A percentile compares a stretch with the other conserved stretches of the same genome.
Evolutionary conservation across 2,888 invertebrate species (phyloP).

Genomic region (Synanthedon andrenaeformis): DNA sequence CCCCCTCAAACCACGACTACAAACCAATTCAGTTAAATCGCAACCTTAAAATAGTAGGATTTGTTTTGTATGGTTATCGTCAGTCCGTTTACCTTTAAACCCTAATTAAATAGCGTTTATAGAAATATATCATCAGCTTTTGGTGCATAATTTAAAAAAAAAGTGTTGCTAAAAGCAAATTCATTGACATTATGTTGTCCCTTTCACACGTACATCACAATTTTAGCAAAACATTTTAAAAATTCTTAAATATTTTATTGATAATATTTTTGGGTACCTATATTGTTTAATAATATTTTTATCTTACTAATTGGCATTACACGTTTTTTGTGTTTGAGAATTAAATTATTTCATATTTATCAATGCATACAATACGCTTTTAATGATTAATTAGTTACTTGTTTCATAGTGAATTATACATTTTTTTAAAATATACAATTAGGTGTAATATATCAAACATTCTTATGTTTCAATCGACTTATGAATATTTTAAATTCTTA

Average conservation of each 20-base stretch:
- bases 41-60: neutral
- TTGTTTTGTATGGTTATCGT: neutral
- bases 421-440: neutral
- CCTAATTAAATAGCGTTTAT: neutral
- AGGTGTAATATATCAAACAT: neutral
- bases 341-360: neutral
- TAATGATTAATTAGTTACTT: neutral
- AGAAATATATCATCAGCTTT: too few relatives aligned
- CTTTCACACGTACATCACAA: neutral
- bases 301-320: too few relatives aligned
- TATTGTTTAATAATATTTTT: too few relatives aligned
- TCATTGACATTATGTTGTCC: neutral
- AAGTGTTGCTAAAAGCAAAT: neutral
- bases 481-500: constrained; percentile 10
- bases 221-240: too few relatives aligned
- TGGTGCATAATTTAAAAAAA: too few relatives aligned
- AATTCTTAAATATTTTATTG: too few relatives aligned
- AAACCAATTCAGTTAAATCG: constrained; percentile 61
- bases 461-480: neutral
- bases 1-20: constrained; percentile 43
- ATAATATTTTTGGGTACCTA: too few relatives aligned
- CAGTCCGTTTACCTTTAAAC: neutral
- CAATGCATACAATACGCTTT: neutral
- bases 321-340: neutral
- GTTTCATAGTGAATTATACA: neutral